Base-by-base conservation (phyloP, 2,113 vertebrate species). In the Anolis sagrei region DNA sequence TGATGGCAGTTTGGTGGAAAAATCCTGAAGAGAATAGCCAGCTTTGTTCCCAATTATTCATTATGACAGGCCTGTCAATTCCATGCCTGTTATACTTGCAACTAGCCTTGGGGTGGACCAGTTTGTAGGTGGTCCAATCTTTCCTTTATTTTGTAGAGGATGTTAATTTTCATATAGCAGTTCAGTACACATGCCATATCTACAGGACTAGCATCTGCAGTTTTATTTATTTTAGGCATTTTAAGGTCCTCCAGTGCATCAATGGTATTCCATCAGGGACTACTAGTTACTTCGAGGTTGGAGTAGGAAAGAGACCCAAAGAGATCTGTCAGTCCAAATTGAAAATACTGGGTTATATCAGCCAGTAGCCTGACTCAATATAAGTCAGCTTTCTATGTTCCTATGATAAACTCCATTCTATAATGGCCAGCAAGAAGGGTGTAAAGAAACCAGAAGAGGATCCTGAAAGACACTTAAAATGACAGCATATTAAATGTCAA, bases 401-500 rank as follows among this genome's bases (percentile, higher is more conserved):
- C 29, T 73, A 51, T 0, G 0, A 32, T 34, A 36, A 1, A 73
- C n/a, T 69, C 44, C 3, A 27, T 83, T 10, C 7, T 11, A 0
- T 0, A 18, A 54, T n/a, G 72, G 87, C 11, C 54, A 74, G 0
- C 0, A n/a, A 39, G 21, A 79, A 21, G 0, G 2, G 87, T 0
- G 82, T 32, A 36, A 3, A 77, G 36, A 39, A 29, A 82, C 9
- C 49, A 72, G 19, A 74, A 64, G 77, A 75, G 51, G 13, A 23
- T 18, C 2, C 16, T 1, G 0, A 85, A 25, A 27, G 49, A 82
- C n/a, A 82, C 72, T 1, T 87, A 83, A 93, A 90, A 83, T 34
- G 0, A 18, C 36, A 88, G 69, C 32, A 85, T 54, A 32, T 11
- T 88, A 77, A 69, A 90, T 19, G 23, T 73, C 27, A 85, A 76